A percentile compares a stretch with the other conserved stretches of the same genome.
Evolutionary conservation across 2,888 invertebrate genomes (phyloP).

Genomic region (Allygus modestus): DNA sequence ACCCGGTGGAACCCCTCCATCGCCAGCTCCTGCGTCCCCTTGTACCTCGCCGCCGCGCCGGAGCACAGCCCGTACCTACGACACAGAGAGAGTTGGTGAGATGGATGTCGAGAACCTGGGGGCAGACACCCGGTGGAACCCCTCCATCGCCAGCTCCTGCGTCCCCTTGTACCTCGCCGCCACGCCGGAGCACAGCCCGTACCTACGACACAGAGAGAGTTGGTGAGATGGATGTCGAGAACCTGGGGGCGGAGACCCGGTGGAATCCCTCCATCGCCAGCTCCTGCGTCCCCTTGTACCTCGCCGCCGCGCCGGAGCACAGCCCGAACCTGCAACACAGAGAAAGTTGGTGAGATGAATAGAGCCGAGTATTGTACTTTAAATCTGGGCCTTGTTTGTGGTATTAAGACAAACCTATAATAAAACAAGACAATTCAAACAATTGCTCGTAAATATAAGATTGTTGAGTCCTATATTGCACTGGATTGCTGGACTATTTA

Average conservation of each 20-base stretch:
- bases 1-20: conserved; percentile 69
- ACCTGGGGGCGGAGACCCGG: conserved; percentile 73
- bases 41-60: conserved; percentile 75
- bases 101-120: conserved; percentile 71
- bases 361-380: conserved; percentile 59
- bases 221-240: conserved; percentile 74
- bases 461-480: too few species aligned
- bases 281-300: conserved; percentile 75
- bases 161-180: conserved; percentile 76
- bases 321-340: conserved; percentile 73
- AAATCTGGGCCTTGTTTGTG: background rate
- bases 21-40: conserved; percentile 75
- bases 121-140: conserved; percentile 72
- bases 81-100: background rate
- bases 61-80: conserved; percentile 74
- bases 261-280: conserved; percentile 72
- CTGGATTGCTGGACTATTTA: too few species aligned
- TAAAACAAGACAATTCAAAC: conserved; percentile 44
- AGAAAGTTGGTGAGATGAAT: too few species aligned
- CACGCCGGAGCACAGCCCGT: conserved; percentile 75
- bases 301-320: conserved; percentile 74
- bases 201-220: conserved; percentile 69
- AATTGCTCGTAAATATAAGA: too few species aligned
- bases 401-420: too few species aligned
- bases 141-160: conserved; percentile 73